These are phyloP conservation scores for Parazoanthus darwini DNA, from an alignment of 92 coral and sea anemone species.

Conservation along the genomic window DNA sequence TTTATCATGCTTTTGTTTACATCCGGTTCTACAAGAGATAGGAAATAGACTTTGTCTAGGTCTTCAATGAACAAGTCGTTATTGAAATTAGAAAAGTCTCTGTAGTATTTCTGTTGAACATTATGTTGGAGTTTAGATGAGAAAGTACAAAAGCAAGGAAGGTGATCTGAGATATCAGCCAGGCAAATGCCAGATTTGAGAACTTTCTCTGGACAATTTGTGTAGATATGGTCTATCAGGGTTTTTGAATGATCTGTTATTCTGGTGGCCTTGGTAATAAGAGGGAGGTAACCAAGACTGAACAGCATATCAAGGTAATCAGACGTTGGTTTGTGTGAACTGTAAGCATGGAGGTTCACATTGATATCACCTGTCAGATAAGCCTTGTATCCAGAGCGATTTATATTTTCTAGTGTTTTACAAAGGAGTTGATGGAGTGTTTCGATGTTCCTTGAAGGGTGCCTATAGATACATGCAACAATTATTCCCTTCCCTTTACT, in stretches of 20 bases:
- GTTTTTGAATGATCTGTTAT: too few species aligned
- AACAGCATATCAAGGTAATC: too few species aligned
- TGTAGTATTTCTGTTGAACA: constrained; percentile 27
- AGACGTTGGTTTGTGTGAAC: neutral
- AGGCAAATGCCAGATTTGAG: constrained; percentile 23
- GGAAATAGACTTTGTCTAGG: constrained; percentile 7
- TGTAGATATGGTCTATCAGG: too few species aligned
- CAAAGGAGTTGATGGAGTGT: neutral
- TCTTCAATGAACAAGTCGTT: constrained; percentile 17
- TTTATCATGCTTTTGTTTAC: neutral
- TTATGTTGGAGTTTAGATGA: neutral
- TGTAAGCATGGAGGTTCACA: constrained; percentile 26
- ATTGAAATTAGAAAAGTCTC: too few species aligned
- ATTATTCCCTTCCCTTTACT: constrained; percentile 1
- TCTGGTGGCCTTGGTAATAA: constrained; percentile 32
- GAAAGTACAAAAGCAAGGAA: too few species aligned
- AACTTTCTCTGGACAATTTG: neutral
- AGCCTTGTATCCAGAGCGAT: neutral
- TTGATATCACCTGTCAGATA: constrained; percentile 35
- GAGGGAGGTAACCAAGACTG: neutral
- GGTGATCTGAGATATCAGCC: constrained; percentile 4
- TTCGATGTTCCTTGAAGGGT: constrained; percentile 1
- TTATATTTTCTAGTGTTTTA: neutral
- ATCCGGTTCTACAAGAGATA: constrained; percentile 1
- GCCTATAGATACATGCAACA: constrained; percentile 10